Evolutionary conservation across 2,888 invertebrate species (phyloP).

Genomic region (Ophion obscuratus): DNA sequence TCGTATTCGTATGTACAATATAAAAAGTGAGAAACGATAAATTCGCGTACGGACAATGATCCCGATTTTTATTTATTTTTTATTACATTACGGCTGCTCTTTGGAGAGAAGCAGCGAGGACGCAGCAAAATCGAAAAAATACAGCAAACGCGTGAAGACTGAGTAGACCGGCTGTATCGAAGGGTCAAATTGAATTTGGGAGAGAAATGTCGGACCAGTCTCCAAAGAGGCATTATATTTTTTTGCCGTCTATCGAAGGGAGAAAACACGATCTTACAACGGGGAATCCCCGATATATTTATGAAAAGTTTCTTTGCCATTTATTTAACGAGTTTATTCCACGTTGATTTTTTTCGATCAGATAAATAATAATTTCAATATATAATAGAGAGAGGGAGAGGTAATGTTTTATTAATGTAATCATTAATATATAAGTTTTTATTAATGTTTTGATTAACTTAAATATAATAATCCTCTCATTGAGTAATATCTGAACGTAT

Average conservation of each 20-base stretch:
- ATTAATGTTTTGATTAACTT: too few species aligned
- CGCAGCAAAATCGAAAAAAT: background rate
- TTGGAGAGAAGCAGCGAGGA: background rate
- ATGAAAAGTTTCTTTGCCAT: background rate
- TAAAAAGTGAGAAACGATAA: too few species aligned
- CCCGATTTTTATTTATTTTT: background rate
- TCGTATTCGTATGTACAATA: too few species aligned
- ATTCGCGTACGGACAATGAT: too few species aligned
- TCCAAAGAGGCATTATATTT: slow-evolving; percentile 36
- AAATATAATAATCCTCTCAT: too few species aligned
- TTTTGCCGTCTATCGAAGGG: background rate
- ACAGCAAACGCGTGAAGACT: background rate
- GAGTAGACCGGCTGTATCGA: slow-evolving; percentile 13
- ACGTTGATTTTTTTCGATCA: background rate
- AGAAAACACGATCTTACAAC: background rate
- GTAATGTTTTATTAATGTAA: too few species aligned
- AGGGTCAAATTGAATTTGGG: slow-evolving; percentile 51
- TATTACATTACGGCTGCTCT: background rate
- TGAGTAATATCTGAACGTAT: too few species aligned
- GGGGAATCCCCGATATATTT: too few species aligned
- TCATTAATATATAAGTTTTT: too few species aligned
- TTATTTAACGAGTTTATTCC: too few species aligned
- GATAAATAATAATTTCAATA: too few species aligned
- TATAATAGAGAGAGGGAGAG: too few species aligned
- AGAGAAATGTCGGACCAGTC: slow-evolving; percentile 17